Evolutionary conservation across 2,888 invertebrate species (phyloP), one percentile per base, ranked within the genome.

Genomic region (Lasioglossum marginatum): DNA sequence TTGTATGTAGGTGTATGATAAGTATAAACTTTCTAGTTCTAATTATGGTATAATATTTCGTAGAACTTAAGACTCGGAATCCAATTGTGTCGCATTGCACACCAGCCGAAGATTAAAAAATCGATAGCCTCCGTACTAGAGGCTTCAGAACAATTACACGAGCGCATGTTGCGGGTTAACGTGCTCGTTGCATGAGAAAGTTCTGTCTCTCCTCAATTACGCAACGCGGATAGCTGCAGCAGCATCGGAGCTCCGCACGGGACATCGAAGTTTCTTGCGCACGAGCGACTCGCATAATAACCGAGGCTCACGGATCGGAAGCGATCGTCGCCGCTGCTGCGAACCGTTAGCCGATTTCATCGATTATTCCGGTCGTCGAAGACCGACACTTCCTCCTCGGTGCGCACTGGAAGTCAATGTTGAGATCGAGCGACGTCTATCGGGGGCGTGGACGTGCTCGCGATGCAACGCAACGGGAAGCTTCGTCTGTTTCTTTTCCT

Each of bases 331-430:
- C 52, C 84, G 81, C 79, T 71, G 71, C 66, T 31, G 68, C 40
- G 73, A 60, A 88, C 91, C 92, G 91, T 92, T 92, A 92, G 79
- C 81, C 85, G 87, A 81, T 89, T 90, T 90, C 92, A 92, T 92
- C 92, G 92, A 48, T 91, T 91, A 92, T 92, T 92, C 92, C 89
- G 89, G 88, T 89, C 91, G 87, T 84, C 78, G 82, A 63, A 88
- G 88, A 87, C 75, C 87, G 90, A 85, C 89, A 81, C 87, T 92
- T 92, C 92, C 92, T 92, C 86, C 81, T 87, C 81, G 81, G 83
- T 80, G 83, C 87, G 78, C 79, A 73, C 57, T 85, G 74, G 74
- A 82, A 81, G 81, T n/a, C 72, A 66, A 68, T 66, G 79, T 68
- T 66, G 74, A 72, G 84, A 84, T 78, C 78, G 74, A 63, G 77